These are phyloP conservation scores for Caradrina kadenii DNA, from an alignment of 2,888 invertebrate species.

Conservation along the genomic window DNA sequence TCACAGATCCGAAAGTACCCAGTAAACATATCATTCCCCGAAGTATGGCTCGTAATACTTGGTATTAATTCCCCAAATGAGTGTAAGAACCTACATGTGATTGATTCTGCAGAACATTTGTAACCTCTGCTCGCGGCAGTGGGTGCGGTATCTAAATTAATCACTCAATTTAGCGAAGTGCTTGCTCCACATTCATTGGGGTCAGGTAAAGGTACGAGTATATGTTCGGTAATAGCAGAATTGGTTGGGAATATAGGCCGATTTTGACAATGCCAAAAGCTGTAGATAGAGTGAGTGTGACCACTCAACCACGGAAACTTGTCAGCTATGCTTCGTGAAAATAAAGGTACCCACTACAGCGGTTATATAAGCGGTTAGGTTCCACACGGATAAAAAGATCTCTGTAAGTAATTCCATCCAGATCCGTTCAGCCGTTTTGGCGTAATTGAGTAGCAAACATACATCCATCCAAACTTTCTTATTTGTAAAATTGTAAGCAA, in stretches of 20 bases:
- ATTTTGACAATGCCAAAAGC: conserved; percentile 3
- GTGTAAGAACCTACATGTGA: conserved; percentile 23
- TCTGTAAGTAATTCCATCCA: too few relatives aligned
- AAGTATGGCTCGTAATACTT: conserved; percentile 10
- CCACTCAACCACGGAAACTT: too few relatives aligned
- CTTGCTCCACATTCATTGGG: conserved; percentile 38
- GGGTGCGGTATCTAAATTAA: conserved; percentile 59
- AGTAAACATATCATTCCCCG: not conserved
- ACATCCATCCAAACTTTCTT: too few relatives aligned
- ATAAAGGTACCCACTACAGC: too few relatives aligned
- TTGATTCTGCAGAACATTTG: conserved; percentile 55
- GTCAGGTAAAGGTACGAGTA: conserved; percentile 26
- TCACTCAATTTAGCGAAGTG: conserved; percentile 64
- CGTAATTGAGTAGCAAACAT: too few relatives aligned
- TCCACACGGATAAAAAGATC: too few relatives aligned
- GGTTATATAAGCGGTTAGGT: too few relatives aligned
- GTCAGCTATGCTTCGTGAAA: too few relatives aligned
- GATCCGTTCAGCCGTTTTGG: too few relatives aligned
- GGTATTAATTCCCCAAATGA: conserved; percentile 40
- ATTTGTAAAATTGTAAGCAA: too few relatives aligned
- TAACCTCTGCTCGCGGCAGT: conserved; percentile 18
- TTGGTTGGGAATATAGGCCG: conserved; percentile 16
- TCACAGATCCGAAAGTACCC: not conserved
- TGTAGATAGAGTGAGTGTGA: not conserved
- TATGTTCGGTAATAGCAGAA: conserved; percentile 14